Base-by-base conservation (phyloP, 2,888 invertebrate species). In the Cheilosia vernalis region DNA sequence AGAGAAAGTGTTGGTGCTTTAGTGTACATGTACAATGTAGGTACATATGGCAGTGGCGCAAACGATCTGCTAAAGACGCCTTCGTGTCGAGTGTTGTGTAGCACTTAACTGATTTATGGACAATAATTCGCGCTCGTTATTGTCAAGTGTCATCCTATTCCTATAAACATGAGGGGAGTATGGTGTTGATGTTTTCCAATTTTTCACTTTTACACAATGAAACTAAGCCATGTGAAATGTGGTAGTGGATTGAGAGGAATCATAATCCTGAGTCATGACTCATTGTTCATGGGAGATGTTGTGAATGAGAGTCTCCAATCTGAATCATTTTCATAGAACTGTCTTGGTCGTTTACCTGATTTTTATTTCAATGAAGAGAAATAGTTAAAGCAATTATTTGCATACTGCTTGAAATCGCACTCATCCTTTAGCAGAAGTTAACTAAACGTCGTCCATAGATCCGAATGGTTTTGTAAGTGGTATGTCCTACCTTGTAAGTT, bases 1-100 rank as follows among this genome's bases (percentile, higher is more conserved):
- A 83, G 56, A 56, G 56, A 73, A 73, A 73, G 67, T 78, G 73
- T 76, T 58, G 24, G 2, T 24, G 19, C 10, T 10, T 5, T 6
- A 27, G 27, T 27, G 27, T 27, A 6, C 6, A 27, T 27, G 27
- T 27, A 27, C 27, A 27, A 9, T 2, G 3, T 24, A 17, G 9
- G 2, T 15, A 55, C 7, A 27, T 6, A 30, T 17, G 76, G 13
- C 33, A 55, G 51, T 40, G 17, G 21, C n/a, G 24, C 13, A 27
- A 37, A 49, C 58, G 42, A n/a, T 19, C 10, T 49, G 40, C 21
- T 2, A 53, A 44, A 42, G 21, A 42, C 40, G 47, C 27, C 51
- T 51, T 44, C 49, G 15, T 49, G 24, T 49, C 19, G 66, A 47
- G 37, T 66, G 6, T 27, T 27, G 27, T 27, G 24, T 27, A 13